These are phyloP conservation scores for Clarias magur DNA, from an alignment of 2,113 vertebrate genomes.

Conservation along the genomic window DNA sequence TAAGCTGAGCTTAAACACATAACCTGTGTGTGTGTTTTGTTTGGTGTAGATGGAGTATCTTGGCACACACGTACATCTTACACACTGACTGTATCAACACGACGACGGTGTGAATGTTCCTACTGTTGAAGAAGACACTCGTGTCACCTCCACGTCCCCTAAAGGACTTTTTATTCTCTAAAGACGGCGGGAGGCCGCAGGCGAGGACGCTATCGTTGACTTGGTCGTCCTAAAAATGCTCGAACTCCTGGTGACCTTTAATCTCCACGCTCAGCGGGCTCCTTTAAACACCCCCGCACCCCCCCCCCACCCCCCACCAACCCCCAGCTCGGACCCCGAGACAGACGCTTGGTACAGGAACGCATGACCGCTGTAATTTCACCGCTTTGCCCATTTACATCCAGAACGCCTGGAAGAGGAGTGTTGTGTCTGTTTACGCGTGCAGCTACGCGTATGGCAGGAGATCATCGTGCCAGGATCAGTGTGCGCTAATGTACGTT, in stretches of 20 bases:
- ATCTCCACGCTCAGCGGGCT: conserved; percentile 43
- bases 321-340: conserved; percentile 27
- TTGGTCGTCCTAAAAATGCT: conserved; percentile 25
- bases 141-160: neutral
- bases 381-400: conserved; percentile 28
- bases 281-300: conserved; percentile 19
- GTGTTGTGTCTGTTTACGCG: conserved; percentile 36
- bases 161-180: neutral
- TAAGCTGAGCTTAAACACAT: too few species aligned
- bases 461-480: conserved; percentile 42
- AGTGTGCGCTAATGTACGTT: conserved; percentile 30
- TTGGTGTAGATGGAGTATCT: too few species aligned
- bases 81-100: too few species aligned
- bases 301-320: neutral
- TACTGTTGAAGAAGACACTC: neutral
- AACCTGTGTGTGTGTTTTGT: too few species aligned
- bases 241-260: conserved; percentile 45
- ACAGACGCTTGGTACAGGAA: conserved; percentile 19
- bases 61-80: too few species aligned
- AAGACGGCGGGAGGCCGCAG: neutral
- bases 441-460: conserved; percentile 23
- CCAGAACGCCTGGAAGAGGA: conserved; percentile 9
- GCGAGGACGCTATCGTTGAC: neutral
- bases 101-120: neutral
- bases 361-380: conserved; percentile 45